Base-by-base conservation (phyloP, 2,888 invertebrate genomes). In the Adineta ricciae region DNA sequence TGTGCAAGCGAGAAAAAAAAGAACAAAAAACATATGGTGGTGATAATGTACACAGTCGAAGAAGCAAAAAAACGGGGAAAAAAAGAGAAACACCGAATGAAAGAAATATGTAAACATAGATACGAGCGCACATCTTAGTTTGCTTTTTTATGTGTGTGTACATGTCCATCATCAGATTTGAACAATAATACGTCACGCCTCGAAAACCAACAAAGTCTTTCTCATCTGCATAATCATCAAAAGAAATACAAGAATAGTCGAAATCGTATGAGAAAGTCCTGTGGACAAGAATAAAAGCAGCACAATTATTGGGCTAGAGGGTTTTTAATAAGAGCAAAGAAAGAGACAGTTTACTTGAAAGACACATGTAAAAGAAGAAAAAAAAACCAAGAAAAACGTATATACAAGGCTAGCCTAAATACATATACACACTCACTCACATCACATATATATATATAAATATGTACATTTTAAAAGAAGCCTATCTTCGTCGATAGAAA, bases 401-500 rank as follows among this genome's bases (percentile, higher is more conserved):
- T 64, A 36, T 64, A 64, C 64, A 64, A 64, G 32, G 64, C 64
- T 64, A 64, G 5, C 32, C 64, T 64, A 64, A 32, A 11, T 64
- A 64, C 64, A 64, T 7, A 64, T 19, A 50, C 50, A 50, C 50
- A 50, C 64, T 32, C 64, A 64, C 64, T 27, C 16, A 64, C 64
- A 64, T 64, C 32, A 64, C 32, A 64, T 64, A 32, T 64, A 64
- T 64, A 64, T 64, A 7, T 52, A 50, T 19, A 50, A 11, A 50
- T 50, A 50, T 50, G 16, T 64, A 64, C 32, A 32, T 64, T 64
- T 32, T 64, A 64, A 64, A 64, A 64, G 64, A 64, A 64, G 32
- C 64, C 64, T 64, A 64, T 64, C 64, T 64, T 32, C 64, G 64
- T 64, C 64, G 64, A 64, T 64, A 64, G 64, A 27, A 64, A 64